phyloP scores from a whole-genome alignment of 2,797 vertebrate genomes.

The Alfaro cultratus region DNA sequence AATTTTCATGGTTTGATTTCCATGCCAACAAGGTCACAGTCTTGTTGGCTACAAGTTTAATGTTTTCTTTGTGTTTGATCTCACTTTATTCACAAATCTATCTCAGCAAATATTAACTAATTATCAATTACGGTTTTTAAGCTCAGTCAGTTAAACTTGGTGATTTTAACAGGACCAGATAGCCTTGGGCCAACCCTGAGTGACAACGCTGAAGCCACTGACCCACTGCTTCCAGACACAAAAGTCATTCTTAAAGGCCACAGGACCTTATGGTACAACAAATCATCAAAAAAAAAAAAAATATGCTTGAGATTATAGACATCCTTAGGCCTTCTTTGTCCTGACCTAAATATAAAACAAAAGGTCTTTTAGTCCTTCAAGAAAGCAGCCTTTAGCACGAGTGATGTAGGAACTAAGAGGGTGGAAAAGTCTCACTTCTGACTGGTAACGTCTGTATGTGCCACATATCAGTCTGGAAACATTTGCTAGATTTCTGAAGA shows the following conservation, averaged over 20 bases:
- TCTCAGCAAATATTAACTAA: neutral
- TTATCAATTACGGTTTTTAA: neutral
- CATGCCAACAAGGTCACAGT: neutral
- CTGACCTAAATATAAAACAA: neutral
- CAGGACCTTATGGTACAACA: neutral
- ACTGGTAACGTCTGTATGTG: neutral
- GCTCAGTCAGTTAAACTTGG: neutral
- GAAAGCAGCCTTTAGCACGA: neutral
- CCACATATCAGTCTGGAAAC: neutral
- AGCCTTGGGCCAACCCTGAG: neutral
- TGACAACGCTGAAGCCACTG: neutral
- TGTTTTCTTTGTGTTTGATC: neutral
- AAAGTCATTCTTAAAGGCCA: neutral
- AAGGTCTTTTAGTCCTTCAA: neutral
- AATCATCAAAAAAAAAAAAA: neutral
- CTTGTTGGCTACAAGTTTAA: neutral
- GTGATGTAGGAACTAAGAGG: neutral
- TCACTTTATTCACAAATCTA: neutral
- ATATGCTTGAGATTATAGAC: neutral
- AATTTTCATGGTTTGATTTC: neutral
- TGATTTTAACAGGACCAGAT: neutral
- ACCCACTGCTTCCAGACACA: neutral
- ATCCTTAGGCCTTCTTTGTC: neutral
- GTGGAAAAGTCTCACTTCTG: neutral
- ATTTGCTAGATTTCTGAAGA: neutral